phyloP scores from a whole-genome alignment of 2,888 invertebrate genomes.

The Philereme transversata region DNA sequence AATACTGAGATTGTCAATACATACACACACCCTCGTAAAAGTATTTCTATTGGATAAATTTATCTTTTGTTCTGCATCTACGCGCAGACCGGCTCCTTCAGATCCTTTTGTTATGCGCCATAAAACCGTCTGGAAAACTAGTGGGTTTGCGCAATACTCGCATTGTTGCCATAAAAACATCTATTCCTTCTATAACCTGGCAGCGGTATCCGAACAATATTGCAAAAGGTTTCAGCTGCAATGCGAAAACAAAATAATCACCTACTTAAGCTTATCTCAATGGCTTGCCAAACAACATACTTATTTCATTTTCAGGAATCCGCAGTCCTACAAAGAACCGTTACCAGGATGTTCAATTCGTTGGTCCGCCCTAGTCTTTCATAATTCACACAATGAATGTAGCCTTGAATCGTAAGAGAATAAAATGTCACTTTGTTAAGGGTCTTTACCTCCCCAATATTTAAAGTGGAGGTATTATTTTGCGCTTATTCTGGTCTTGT shows the following conservation, averaged over 20 bases:
- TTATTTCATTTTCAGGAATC: too few species aligned
- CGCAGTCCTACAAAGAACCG: too few species aligned
- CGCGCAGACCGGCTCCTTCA: slow-evolving; percentile 22
- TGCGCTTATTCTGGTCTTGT: too few species aligned
- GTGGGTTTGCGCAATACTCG: slow-evolving; percentile 29
- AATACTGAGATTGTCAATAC: not conserved
- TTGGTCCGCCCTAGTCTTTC: too few species aligned
- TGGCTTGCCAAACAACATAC: not conserved
- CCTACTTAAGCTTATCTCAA: not conserved
- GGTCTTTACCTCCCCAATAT: too few species aligned
- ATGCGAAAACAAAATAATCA: slow-evolving; percentile 5
- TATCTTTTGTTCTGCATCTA: slow-evolving; percentile 23
- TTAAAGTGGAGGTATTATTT: too few species aligned
- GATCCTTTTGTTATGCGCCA: slow-evolving; percentile 31
- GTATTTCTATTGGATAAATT: slow-evolving; percentile 11
- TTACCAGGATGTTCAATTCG: too few species aligned
- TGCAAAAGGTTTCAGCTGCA: slow-evolving; percentile 18
- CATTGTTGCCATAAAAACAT: slow-evolving; percentile 29
- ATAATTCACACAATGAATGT: too few species aligned
- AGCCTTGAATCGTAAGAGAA: too few species aligned
- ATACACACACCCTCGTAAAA: slow-evolving; percentile 9
- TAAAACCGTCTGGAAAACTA: slow-evolving; percentile 35
- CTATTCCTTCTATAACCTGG: slow-evolving; percentile 19
- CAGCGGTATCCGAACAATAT: slow-evolving; percentile 24
- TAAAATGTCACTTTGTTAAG: too few species aligned